These are phyloP conservation scores for Theodoxus fluviatilis DNA, from an alignment of 2,888 invertebrate genomes.

Conservation along the genomic window DNA sequence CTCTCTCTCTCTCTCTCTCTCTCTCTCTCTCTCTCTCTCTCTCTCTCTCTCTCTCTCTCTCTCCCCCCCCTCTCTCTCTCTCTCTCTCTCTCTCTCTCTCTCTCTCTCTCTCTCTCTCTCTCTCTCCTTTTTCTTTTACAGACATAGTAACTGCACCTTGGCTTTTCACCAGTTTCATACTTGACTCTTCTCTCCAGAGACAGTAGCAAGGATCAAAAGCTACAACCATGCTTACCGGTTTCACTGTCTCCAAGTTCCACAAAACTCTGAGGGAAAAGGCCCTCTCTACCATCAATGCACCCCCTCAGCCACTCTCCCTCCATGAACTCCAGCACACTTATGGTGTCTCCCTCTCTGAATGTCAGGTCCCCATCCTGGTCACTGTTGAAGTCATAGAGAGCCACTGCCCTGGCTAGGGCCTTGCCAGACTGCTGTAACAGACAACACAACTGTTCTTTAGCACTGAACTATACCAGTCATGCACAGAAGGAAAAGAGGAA, in stretches of 20 bases:
- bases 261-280: constrained; percentile 51
- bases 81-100: constrained; percentile 22
- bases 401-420: no score
- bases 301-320: constrained; percentile 52
- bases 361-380: constrained; percentile 47
- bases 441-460: no score
- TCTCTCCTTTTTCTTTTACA: neutral
- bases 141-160: neutral
- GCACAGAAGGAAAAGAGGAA: constrained; percentile 25
- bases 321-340: constrained; percentile 45
- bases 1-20: constrained; percentile 2
- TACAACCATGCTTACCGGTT: constrained; percentile 26
- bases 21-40: neutral
- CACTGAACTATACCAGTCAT: no score
- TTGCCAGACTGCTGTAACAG: no score
- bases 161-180: neutral
- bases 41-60: constrained; percentile 8
- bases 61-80: constrained; percentile 18
- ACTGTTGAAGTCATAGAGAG: constrained; percentile 54
- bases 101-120: constrained; percentile 8
- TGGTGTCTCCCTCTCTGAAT: constrained; percentile 52
- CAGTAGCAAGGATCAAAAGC: neutral
- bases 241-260: constrained; percentile 39
- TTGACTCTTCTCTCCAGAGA: neutral
- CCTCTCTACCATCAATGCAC: constrained; percentile 38